Conservation (phyloP, 2,113 vertebrate genomes). For the Cynopterus brachyotis region DNA sequence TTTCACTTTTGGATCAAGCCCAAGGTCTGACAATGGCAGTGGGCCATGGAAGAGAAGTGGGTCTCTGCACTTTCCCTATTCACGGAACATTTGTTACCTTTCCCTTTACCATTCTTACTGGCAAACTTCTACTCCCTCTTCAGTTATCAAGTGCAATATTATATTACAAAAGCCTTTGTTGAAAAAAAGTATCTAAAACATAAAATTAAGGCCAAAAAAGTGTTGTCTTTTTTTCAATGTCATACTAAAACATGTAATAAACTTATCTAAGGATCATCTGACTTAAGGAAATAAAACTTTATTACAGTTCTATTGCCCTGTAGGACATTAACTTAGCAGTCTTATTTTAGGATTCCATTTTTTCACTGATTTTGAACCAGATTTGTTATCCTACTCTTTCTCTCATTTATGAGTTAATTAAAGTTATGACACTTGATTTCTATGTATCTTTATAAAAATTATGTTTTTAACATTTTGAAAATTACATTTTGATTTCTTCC, state of each 20-base stretch:
- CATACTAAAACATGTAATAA: not conserved
- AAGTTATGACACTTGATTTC: not conserved
- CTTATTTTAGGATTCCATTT: not conserved
- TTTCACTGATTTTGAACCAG: not conserved
- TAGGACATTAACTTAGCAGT: not conserved
- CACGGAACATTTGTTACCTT: not conserved
- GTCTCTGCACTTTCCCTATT: not conserved
- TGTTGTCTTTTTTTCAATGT: not conserved
- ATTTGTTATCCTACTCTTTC: not conserved
- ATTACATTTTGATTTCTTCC: not conserved
- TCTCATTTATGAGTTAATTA: not conserved
- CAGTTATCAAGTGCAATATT: not conserved
- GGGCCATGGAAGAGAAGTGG: not conserved
- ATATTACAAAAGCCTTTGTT: not conserved
- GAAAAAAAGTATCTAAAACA: not conserved
- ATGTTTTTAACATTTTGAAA: not conserved
- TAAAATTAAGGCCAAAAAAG: not conserved
- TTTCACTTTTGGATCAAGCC: not conserved
- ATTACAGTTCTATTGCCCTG: not conserved
- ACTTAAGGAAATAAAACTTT: not conserved
- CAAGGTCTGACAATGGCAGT: not conserved
- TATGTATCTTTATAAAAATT: not conserved
- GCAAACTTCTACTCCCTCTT: not conserved
- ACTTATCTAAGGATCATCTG: not conserved
- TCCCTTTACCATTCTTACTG: not conserved